Base-by-base conservation (phyloP, 1,140 invertebrate genomes). In the Achroia grisella region DNA sequence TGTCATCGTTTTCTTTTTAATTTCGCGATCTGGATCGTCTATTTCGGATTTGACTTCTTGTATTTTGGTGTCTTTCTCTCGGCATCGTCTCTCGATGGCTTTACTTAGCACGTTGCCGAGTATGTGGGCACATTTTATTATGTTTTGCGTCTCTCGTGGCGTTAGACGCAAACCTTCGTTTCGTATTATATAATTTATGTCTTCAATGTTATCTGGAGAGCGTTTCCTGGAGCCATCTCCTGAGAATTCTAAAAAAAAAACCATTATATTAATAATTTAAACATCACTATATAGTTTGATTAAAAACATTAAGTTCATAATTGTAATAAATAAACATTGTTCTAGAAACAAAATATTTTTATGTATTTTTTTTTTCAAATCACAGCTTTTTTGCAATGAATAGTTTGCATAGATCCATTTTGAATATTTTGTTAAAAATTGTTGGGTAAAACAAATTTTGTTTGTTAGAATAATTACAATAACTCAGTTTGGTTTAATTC, bases 121-220 rank as follows among this genome's bases (percentile, higher is more conserved):
- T 4, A 84, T 70, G 33, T 84, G 80, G 0, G 80, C 72, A 42
- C 80, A 84, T 69, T 81, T 81, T 12, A 84, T 77, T 0, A 84
- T 73, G 40, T 71, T 75, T 43, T 82, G 78, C 0, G 80, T 79
- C 36, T 84, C 80, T 8, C 75, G 47, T 1, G 80, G 72, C 0
- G 78, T 79, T 4, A 84, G 39, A 8, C 66, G 64, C 9, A 84
- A 40, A 0, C 80, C 80, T 44, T 82, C 78, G 33, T 68, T 70
- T n/a, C 71, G 45, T 35, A 84, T 75, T 39, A 84, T 66, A 39
- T 71, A 62, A 46, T 69, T 73, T 10, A 82, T 57, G 3, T 59
- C 56, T 4, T 56, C 62, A 4, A 69, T 34, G 48, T 71, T 63
- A 10, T 79, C 71, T 1, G 80, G 78, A 0, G 80, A 80, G 4